Base-by-base conservation (phyloP, 1,140 invertebrate genomes). In the Cyrtorhinus lividipennis region DNA sequence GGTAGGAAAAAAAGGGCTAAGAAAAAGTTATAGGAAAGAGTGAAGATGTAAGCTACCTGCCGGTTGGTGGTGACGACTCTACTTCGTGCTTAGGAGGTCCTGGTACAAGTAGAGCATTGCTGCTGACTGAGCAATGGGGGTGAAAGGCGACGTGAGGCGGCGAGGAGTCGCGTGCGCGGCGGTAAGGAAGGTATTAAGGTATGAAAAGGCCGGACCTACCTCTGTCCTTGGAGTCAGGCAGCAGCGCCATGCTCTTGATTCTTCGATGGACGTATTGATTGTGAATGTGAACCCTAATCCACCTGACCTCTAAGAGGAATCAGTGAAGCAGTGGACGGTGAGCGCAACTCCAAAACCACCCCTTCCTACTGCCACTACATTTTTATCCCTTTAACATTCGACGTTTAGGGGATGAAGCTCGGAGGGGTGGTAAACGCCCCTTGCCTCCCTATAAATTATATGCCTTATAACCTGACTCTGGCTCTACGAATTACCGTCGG, bases 231-330 rank as follows among this genome's bases (percentile, higher is more conserved):
- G 48, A 8, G 48, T 53, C 48, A 20, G 48, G 48, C 48, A 53
- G 12, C 8, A 53, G 48, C 48, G 48, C 48, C 48, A 53, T 53
- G 8, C 48, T 53, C 48, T 53, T 53, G 48, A 53, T 53, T 53
- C 48, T 53, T 53, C 48, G 48, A 53, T 53, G 48, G 48, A 20
- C 18, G 48, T 53, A 53, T 53, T 53, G 48, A 53, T 53, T 53
- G 48, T 53, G 48, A 53, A 53, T 53, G 48, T 53, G 48, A 53
- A 53, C 48, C 48, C 48, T 53, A 53, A 53, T 53, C 48, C 48
- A 22, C 12, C 48, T 53, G 48, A 53, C 48, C 48, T n/a, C n/a
- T 53, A 22, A 53, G 48, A 53, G 48, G 48, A 53, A 53, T 53
- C 48, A 53, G 48, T 53, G 48, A 53, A 20, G 20, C 12, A 12